Conservation (phyloP, 2,797 vertebrate genomes). For the Aphelocoma californica region DNA sequence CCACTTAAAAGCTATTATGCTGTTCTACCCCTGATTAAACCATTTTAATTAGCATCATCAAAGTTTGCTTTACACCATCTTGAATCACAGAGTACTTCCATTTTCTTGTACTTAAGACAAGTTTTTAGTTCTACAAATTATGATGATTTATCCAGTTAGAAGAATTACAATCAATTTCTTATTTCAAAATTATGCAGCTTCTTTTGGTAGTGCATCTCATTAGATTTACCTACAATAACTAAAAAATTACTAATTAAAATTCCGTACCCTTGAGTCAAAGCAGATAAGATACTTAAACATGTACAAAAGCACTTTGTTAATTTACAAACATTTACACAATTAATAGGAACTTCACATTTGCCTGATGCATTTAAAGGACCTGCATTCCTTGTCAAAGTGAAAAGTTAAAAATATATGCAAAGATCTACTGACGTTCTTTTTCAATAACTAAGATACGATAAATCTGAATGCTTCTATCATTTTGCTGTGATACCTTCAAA, state of each 20-base stretch:
- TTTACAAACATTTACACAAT: not conserved
- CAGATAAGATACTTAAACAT: not conserved
- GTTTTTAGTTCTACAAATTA: not conserved
- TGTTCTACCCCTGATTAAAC: not conserved
- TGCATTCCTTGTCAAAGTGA: not conserved
- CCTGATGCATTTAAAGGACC: not conserved
- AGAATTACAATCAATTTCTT: not conserved
- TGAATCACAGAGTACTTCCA: not conserved
- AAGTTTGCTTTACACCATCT: not conserved
- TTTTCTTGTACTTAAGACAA: not conserved
- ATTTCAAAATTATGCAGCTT: not conserved
- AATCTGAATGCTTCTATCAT: not conserved
- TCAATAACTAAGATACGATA: not conserved
- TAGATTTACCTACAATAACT: not conserved
- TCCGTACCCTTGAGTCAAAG: not conserved
- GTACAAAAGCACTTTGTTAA: not conserved
- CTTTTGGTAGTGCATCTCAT: not conserved
- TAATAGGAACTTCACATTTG: not conserved
- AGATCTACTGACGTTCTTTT: not conserved
- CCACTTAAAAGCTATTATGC: not conserved
- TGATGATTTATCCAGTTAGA: not conserved
- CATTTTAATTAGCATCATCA: not conserved
- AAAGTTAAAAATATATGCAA: not conserved
- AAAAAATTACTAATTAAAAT: not conserved
- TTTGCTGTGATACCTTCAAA: not conserved